Percentiles rank a stretch among this genome's conserved stretches.
phyloP scores from a whole-genome alignment of 2,113 vertebrate genomes.

The Zootoca vivipara region DNA sequence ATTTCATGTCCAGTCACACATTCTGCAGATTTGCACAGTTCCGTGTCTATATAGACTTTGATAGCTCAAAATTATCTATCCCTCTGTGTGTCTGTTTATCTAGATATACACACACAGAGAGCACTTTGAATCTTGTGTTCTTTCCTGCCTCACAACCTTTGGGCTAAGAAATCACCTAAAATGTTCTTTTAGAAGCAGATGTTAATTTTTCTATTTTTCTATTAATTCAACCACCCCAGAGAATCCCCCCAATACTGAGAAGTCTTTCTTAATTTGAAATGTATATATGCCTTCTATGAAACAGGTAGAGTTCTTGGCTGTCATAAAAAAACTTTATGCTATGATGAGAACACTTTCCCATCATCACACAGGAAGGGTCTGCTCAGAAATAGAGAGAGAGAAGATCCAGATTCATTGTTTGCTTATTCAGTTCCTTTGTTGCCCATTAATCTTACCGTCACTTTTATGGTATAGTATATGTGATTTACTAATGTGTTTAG shows the following conservation, averaged over 20 bases:
- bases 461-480: conserved; percentile 41
- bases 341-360: neutral
- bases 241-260: neutral
- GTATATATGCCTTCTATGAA: neutral
- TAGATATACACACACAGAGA: neutral
- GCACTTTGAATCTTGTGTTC: neutral
- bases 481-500: conserved; percentile 58
- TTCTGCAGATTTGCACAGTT: neutral
- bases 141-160: neutral
- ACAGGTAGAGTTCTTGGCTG: neutral
- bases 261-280: neutral
- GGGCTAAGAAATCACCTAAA: neutral
- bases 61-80: neutral
- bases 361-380: neutral
- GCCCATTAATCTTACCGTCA: conserved; percentile 46
- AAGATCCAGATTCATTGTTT: conserved; percentile 15
- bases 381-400: neutral
- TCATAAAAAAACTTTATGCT: neutral
- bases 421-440: conserved; percentile 50
- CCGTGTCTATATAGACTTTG: neutral
- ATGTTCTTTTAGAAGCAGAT: neutral
- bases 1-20: neutral
- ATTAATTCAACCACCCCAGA: neutral
- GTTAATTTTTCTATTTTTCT: neutral
- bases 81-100: neutral